Conservation (phyloP, 2,797 vertebrate genomes). For the Petrocephalus sullivani region DNA sequence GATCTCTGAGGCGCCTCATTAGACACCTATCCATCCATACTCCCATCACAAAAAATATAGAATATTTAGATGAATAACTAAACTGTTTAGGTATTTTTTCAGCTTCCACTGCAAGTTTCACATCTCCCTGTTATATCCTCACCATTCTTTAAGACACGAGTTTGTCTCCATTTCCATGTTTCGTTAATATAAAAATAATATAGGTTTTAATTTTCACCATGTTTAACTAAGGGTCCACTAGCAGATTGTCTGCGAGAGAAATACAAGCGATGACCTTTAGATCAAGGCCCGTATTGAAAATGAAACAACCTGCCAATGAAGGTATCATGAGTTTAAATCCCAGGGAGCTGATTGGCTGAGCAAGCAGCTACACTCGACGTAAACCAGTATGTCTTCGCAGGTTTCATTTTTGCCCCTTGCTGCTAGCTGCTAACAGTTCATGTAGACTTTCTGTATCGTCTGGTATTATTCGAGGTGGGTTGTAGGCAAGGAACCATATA, state of each 20-base stretch:
- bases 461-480: neutral
- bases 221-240: neutral
- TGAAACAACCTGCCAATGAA: neutral
- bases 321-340: neutral
- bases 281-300: neutral
- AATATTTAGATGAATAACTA: neutral
- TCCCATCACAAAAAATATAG: neutral
- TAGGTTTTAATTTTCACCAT: constrained; percentile 11
- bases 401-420: neutral
- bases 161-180: neutral
- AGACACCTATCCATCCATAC: neutral
- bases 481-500: neutral
- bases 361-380: neutral
- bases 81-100: neutral
- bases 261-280: neutral
- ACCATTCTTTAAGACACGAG: constrained; percentile 15
- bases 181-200: neutral
- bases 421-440: neutral
- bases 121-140: constrained; percentile 12
- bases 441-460: neutral
- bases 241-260: neutral
- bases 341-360: neutral
- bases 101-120: constrained; percentile 9
- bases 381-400: neutral
- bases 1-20: neutral